These are phyloP conservation scores for Uropsilus gracilis DNA, from an alignment of 2,113 vertebrate genomes.

Conservation along the genomic window DNA sequence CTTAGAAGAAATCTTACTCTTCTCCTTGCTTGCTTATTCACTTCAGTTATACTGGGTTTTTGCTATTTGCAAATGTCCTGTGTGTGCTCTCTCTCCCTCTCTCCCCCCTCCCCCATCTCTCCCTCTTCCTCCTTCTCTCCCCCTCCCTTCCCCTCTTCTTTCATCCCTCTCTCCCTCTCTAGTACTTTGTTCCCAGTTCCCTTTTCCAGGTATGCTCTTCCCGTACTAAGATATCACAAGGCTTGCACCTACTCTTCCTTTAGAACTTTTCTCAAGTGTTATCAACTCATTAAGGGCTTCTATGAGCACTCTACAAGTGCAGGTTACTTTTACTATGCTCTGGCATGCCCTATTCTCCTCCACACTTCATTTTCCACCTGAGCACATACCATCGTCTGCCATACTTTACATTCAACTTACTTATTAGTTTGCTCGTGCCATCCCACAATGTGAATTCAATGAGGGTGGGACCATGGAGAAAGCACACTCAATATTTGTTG, in stretches of 20 bases:
- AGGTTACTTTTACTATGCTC: not conserved
- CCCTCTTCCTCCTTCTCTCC: too few species aligned
- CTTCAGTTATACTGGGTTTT: not conserved
- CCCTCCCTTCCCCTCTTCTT: too few species aligned
- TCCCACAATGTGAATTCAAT: not conserved
- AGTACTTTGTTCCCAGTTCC: not conserved
- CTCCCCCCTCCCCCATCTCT: not conserved
- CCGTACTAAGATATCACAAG: not conserved
- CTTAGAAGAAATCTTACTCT: not conserved
- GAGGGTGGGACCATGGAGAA: not conserved
- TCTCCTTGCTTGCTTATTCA: not conserved
- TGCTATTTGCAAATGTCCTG: not conserved
- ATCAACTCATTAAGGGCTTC: not conserved
- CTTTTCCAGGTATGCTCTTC: not conserved
- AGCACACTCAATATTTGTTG: not conserved
- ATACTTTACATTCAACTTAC: not conserved
- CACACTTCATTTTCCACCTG: not conserved
- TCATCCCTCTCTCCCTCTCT: not conserved
- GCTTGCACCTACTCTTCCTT: not conserved
- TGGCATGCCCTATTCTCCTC: not conserved
- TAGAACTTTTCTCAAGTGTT: not conserved
- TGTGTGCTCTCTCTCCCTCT: not conserved
- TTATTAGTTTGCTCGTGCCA: not conserved
- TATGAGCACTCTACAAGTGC: not conserved
- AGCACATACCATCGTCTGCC: not conserved